These are phyloP conservation scores for Hipposideros armiger DNA, from an alignment of 2,113 vertebrate species.

Conservation along the genomic window DNA sequence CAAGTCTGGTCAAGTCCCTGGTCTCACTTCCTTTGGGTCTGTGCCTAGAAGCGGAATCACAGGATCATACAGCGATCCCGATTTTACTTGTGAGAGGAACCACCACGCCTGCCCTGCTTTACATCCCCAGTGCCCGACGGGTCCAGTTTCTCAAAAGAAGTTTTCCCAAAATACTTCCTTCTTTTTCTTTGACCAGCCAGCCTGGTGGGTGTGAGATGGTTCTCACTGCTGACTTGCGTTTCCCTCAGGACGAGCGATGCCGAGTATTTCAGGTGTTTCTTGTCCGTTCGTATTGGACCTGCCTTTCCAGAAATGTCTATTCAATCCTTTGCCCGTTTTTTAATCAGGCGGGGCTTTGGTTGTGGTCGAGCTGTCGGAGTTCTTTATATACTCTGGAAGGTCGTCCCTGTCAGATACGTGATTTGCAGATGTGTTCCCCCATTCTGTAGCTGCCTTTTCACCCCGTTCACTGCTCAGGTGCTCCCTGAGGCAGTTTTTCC, in stretches of 20 bases:
- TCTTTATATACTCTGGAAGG: neutral
- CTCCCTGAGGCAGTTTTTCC: neutral
- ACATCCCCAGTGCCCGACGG: too few species aligned
- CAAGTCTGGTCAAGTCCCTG: neutral
- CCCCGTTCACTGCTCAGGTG: too few species aligned
- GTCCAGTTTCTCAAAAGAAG: too few species aligned
- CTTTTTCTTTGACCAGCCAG: too few species aligned
- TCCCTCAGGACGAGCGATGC: neutral
- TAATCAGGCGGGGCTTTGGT: neutral
- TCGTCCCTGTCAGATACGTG: too few species aligned
- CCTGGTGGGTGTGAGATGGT: neutral
- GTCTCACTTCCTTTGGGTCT: neutral
- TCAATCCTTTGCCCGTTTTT: neutral
- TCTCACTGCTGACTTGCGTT: neutral
- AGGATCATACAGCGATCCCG: neutral
- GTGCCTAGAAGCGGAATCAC: neutral
- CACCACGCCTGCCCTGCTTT: neutral
- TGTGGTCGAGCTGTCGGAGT: neutral
- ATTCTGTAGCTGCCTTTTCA: neutral
- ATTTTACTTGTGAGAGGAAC: neutral
- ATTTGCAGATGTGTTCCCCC: neutral
- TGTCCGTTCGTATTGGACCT: neutral
- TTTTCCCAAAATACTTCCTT: too few species aligned
- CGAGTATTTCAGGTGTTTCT: neutral
- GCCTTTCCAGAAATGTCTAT: neutral